Base-by-base conservation (phyloP, 2,888 invertebrate species). In the Heteromurus nitidus region DNA sequence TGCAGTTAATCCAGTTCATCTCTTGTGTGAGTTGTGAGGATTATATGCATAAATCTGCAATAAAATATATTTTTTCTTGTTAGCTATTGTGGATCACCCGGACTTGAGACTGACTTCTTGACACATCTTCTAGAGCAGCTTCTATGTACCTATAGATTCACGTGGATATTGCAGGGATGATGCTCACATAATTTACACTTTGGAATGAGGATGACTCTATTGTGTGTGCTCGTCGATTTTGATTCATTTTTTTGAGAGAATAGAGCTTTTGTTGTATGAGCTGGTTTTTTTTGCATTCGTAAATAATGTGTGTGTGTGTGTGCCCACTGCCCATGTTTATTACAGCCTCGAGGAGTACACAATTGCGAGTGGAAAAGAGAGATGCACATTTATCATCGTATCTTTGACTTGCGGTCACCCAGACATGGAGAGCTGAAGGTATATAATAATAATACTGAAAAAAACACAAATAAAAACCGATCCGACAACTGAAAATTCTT, bases 401-500 rank as follows among this genome's bases (percentile, higher is more conserved):
- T n/a, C n/a, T 24, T 20, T 64, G 68, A 50, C 68, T 68, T 47
- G 68, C 68, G 68, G 68, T 68, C 68, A 68, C 36, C 50, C 62
- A 31, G n/a, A 26, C 3, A 11, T 20, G 11, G 30, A 20, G 60
- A 26, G 30, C n/a, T 16, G 26, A 60, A 22, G 18, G n/a, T n/a
- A n/a, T n/a, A n/a, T n/a, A n/a, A n/a, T n/a, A n/a, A n/a, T n/a
- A n/a, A n/a, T n/a, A n/a, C n/a, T n/a, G n/a, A n/a, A n/a, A n/a
- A n/a, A n/a, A n/a, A n/a, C n/a, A n/a, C n/a, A n/a, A n/a, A n/a
- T n/a, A 75, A 75, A 76, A 76, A 53, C 76, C 76, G 60, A 68
- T 36, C 76, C 76, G 68, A 76, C 76, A 55, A 68, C 44, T 76
- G 55, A 53, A 76, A 76, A 68, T 76, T 68, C 31, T 74, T 20